Evolutionary conservation across 2,888 invertebrate genomes (phyloP), one percentile per base, ranked within the genome.

Genomic region (Ormyrus nitidulus): DNA sequence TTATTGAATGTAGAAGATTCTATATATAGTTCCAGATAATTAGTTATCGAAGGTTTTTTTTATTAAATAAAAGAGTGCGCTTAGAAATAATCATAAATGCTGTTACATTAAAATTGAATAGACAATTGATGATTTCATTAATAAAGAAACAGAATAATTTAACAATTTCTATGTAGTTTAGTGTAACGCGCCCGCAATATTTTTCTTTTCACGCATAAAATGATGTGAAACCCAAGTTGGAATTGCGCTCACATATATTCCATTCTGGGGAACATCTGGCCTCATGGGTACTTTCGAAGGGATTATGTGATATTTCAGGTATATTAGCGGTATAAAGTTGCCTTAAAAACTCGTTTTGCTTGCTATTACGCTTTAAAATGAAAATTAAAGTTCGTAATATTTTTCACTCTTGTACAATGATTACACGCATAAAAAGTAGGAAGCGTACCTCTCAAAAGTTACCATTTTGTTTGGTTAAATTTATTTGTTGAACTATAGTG

Each of bases 261-360:
- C n/a, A 48, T n/a, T 49, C n/a, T 64, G 48, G 64, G 64, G 49
- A 49, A 44, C n/a, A 49, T 44, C 64, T 64, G 49, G 64, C n/a
- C 49, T 49, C 13, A 13, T n/a, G 13, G 64, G 7, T 49, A 49
- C 49, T 48, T n/a, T 64, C 6, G 44, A n/a, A 62, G 13, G 64
- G 64, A 64, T 49, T 64, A 64, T 48, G 64, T 49, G 48, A 13
- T 49, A 64, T 64, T 64, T 64, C 49, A n/a, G 49, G 6, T 64
- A 49, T 49, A 49, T 49, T 64, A 64, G 49, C 49, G 64, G n/a
- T 34, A 34, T 34, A 34, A n/a, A 62, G 4, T 62, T 62, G n/a
- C 34, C 34, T 34, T 34, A 34, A 56, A 56, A 56, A 56, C 11
- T 6, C 56, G 56, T 56, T 56, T 56, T 56, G 11, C 56, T 7